Conservation (phyloP, 2,888 invertebrate genomes). For the Eurytoma californica region DNA sequence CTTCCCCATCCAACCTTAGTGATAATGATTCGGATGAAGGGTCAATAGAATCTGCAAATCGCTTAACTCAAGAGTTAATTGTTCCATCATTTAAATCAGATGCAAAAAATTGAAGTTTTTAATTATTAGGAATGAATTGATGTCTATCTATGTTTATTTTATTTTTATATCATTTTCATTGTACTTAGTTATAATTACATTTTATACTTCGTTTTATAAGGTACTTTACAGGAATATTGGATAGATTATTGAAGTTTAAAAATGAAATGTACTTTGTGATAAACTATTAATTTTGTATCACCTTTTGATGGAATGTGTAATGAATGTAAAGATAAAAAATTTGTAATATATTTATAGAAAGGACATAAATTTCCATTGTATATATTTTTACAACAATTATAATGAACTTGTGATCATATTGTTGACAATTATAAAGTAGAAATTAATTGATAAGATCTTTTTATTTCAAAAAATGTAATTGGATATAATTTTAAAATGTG, state of each 20-base stretch:
- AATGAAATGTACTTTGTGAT: conserved; percentile 51
- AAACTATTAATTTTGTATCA: conserved; percentile 40
- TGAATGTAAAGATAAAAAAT: not conserved
- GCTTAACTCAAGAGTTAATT: conserved; percentile 10
- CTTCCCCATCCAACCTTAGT: conserved; percentile 85
- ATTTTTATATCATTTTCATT: conserved; percentile 44
- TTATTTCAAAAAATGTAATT: not conserved
- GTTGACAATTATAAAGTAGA: not conserved
- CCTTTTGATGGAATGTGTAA: conserved; percentile 26
- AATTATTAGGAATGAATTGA: conserved; percentile 6
- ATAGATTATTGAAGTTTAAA: conserved; percentile 14
- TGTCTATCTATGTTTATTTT: conserved; percentile 7
- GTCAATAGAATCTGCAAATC: conserved; percentile 21
- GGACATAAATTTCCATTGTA: conserved; percentile 8
- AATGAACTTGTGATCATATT: conserved; percentile 13
- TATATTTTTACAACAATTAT: conserved; percentile 38
- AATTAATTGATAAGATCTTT: conserved; percentile 17
- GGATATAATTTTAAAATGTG: no score
- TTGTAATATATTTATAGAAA: conserved; percentile 35
- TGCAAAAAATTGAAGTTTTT: conserved; percentile 13
- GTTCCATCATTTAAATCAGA: conserved; percentile 10
- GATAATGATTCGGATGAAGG: conserved; percentile 83
- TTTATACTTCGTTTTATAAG: conserved; percentile 35
- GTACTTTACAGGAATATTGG: conserved; percentile 18
- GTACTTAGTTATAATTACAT: conserved; percentile 41